Evolutionary conservation across 2,797 vertebrate genomes (phyloP).

Genomic region (Calcarius lapponicus): DNA sequence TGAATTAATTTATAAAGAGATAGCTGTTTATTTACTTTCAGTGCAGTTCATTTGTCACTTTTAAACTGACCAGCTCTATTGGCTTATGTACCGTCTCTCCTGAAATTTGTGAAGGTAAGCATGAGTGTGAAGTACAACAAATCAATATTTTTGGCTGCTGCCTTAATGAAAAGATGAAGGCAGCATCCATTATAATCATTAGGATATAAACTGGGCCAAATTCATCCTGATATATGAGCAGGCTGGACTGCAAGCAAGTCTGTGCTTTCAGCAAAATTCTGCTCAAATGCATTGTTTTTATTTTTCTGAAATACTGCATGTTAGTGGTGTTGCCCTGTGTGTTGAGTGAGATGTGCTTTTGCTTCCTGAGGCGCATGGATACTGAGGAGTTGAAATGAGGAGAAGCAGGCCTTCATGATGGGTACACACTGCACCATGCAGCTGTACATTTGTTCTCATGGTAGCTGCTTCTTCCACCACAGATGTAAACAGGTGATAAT

Average conservation of each 20-base stretch:
- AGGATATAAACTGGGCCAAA: slow-evolving; percentile 25
- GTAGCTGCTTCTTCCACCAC: background rate
- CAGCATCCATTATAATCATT: slow-evolving; percentile 56
- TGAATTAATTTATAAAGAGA: slow-evolving; percentile 69
- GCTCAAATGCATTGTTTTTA: background rate
- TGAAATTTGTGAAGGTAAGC: slow-evolving; percentile 65
- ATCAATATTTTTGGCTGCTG: slow-evolving; percentile 59
- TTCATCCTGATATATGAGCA: background rate
- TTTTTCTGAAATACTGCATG: background rate
- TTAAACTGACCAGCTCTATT: slow-evolving; percentile 61
- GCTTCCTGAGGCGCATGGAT: rapidly evolving
- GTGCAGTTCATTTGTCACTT: slow-evolving; percentile 69
- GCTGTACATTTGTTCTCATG: rapidly evolving
- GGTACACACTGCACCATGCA: background rate
- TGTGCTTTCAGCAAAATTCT: slow-evolving; percentile 22
- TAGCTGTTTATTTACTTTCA: slow-evolving; percentile 72
- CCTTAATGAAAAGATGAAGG: slow-evolving; percentile 55
- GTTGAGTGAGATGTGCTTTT: background rate
- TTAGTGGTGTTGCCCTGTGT: background rate
- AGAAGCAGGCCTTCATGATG: background rate
- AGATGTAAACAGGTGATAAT: background rate
- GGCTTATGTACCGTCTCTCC: slow-evolving; percentile 8
- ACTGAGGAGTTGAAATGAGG: background rate
- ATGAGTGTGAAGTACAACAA: slow-evolving; percentile 32
- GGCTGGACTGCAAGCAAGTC: background rate